phyloP scores from a whole-genome alignment of 2,888 invertebrate genomes.

The Polia nebulosa region DNA sequence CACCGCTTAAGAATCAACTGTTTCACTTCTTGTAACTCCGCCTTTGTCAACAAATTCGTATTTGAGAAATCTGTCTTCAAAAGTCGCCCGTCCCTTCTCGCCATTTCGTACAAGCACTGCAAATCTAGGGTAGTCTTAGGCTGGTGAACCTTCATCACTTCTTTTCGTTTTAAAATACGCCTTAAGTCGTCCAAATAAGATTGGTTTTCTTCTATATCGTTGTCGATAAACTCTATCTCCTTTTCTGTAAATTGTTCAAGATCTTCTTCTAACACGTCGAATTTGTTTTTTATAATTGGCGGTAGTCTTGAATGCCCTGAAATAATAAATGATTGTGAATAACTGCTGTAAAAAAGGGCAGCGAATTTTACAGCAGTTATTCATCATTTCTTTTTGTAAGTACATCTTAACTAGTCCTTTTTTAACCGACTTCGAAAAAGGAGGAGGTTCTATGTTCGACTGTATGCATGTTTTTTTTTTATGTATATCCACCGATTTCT shows the following conservation, averaged over 20 bases:
- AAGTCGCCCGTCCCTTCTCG: constrained; percentile 70
- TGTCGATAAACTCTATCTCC: constrained; percentile 86
- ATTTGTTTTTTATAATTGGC: constrained; percentile 73
- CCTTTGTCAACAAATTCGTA: constrained; percentile 76
- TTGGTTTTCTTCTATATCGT: constrained; percentile 79
- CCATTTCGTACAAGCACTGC: constrained; percentile 81
- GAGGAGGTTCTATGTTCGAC: too few species aligned
- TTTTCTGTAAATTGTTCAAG: constrained; percentile 76
- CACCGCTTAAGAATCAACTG: constrained; percentile 79
- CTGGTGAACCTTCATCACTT: constrained; percentile 69
- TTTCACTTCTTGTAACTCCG: constrained; percentile 80
- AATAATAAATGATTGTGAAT: neutral
- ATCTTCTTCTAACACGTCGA: constrained; percentile 75
- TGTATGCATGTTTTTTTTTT: too few species aligned
- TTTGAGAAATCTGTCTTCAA: constrained; percentile 71
- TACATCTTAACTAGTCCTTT: too few species aligned
- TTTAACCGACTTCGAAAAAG: too few species aligned
- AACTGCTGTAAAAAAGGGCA: too few species aligned
- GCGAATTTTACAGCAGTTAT: too few species aligned
- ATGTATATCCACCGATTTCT: too few species aligned
- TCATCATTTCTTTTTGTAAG: too few species aligned
- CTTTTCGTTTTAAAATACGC: constrained; percentile 76
- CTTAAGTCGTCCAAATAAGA: constrained; percentile 82
- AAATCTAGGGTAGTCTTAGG: constrained; percentile 76
- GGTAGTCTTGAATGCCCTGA: constrained; percentile 69